phyloP scores from a whole-genome alignment of 2,797 vertebrate genomes.

The Psittacula echo region DNA sequence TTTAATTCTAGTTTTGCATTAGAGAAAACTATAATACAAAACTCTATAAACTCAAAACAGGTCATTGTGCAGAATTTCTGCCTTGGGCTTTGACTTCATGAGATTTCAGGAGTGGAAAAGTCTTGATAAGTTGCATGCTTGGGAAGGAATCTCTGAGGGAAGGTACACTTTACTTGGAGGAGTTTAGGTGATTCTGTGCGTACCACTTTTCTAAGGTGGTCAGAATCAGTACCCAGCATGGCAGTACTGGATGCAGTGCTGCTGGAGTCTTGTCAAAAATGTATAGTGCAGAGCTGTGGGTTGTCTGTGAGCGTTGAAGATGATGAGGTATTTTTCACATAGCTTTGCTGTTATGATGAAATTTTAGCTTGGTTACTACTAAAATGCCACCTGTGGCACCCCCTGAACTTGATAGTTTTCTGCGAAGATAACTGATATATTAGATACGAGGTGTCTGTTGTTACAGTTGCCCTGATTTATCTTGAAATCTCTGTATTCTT shows the following conservation, averaged over 20 bases:
- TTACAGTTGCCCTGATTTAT: background rate
- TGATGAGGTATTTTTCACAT: background rate
- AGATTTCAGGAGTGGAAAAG: background rate
- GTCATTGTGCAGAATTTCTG: background rate
- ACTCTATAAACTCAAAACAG: background rate
- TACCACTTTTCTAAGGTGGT: background rate
- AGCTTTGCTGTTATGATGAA: background rate
- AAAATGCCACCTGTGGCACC: background rate
- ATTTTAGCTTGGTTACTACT: background rate
- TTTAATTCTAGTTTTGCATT: background rate
- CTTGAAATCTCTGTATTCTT: background rate
- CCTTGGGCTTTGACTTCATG: background rate
- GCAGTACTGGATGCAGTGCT: background rate
- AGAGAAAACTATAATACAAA: background rate
- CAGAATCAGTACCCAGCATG: background rate
- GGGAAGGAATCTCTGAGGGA: background rate
- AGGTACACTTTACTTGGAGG: background rate
- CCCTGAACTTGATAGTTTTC: background rate
- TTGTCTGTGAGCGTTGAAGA: background rate
- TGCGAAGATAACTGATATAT: background rate
- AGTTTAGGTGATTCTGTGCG: background rate
- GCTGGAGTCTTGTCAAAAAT: background rate
- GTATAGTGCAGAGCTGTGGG: background rate
- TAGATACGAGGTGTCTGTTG: background rate
- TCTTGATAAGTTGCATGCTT: background rate